Evolutionary conservation across 1,140 invertebrate species (phyloP).

Genomic region (Batillaria attramentaria): DNA sequence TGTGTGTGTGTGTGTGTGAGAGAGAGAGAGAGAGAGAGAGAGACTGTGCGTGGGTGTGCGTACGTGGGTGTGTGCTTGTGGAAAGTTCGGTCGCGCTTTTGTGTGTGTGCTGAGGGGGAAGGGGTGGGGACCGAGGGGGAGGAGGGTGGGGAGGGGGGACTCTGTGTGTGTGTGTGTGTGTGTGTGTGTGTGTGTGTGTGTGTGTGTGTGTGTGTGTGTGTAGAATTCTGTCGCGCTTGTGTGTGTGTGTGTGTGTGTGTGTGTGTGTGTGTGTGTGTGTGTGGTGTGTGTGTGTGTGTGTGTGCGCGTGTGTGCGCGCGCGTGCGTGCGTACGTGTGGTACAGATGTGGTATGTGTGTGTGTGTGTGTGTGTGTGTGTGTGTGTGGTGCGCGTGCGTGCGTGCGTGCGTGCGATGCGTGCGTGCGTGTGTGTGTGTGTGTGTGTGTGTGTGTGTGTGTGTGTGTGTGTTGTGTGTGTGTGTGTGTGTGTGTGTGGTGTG

Average conservation of each 20-base stretch:
- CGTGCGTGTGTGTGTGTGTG: background rate
- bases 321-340: background rate
- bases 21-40: background rate
- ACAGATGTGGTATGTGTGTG: background rate
- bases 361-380: background rate
- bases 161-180: background rate
- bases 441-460: background rate
- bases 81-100: background rate
- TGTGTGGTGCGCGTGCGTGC: background rate
- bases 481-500: background rate
- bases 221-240: too few species aligned
- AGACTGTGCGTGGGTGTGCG: background rate
- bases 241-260: background rate
- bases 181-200: conserved; percentile 2
- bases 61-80: background rate
- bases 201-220: background rate
- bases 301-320: background rate
- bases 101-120: background rate
- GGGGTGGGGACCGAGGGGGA: background rate
- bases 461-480: background rate
- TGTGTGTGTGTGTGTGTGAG: conserved; percentile 5
- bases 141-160: background rate
- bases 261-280: background rate
- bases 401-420: too few species aligned
- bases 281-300: background rate